Evolutionary conservation across 1,140 invertebrate genomes (phyloP), one percentile per base, ranked within the genome.

Genomic region (Ladona fulva): DNA sequence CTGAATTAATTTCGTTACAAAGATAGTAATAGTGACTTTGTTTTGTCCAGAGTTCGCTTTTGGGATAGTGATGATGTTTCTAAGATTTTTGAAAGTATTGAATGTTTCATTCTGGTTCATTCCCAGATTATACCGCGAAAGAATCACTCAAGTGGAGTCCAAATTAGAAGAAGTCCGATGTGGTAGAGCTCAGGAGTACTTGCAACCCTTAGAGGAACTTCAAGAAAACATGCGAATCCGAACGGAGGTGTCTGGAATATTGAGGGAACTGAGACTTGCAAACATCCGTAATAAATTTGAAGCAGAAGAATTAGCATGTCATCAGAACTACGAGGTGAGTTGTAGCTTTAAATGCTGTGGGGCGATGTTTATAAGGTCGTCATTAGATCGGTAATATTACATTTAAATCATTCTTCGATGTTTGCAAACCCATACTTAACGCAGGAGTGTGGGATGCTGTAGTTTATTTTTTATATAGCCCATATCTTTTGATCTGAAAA

Each of bases 221-320:
- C 91, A 93, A 82, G 93, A 97, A 81, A 95, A 95, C 82, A 94
- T 95, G 91, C 88, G 90, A 81, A 92, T 92, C 14, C 90, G 95
- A 78, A 94, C 93, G 76, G 93, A 97, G 87, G 95, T 98, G 12
- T 94, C 96, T n/a, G 93, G 93, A 77, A 91, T 97, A 78, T 85
- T 96, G 59, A 90, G 90, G 82, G 89, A 94, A 81, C 90, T 91
- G 81, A 87, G 92, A 66, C 85, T 95, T 42, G 89, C 92, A 81
- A 97, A 96, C 85, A 93, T 97, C 75, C 89, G 92, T 42, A 95
- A 96, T 85, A 94, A 95, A 85, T 95, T 89, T 84, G 89, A 93
- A 73, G 95, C 95, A 12, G 96, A 98, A 86, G 92, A 94, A 82
- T 89, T 95, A 81, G 95, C 95, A 0, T 92, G 95, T 0, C 84